Conservation (phyloP, 2,113 vertebrate genomes). For the Caracal caracal region DNA sequence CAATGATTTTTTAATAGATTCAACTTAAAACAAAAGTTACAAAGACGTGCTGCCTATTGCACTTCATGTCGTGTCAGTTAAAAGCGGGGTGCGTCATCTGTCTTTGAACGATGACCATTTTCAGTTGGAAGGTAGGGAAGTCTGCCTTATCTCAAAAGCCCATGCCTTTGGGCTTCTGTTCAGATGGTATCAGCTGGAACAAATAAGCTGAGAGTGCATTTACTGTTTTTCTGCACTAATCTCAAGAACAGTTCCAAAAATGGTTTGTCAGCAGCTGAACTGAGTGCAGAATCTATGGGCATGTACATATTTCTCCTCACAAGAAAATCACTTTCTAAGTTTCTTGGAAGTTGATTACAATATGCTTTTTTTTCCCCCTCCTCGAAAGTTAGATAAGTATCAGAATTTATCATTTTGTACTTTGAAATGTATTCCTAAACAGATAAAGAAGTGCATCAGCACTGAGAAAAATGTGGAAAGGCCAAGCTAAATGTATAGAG, state of each 20-base stretch:
- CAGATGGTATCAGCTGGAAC: constrained; percentile 92
- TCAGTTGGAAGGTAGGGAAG: constrained; percentile 71
- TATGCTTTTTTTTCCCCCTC: not conserved
- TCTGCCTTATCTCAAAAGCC: constrained; percentile 86
- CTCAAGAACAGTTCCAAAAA: constrained; percentile 85
- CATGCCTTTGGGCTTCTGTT: constrained; percentile 87
- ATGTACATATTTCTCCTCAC: constrained; percentile 71
- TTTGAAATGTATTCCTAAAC: constrained; percentile 5
- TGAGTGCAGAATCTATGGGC: constrained; percentile 53
- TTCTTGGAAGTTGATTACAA: constrained; percentile 64
- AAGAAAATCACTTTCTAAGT: constrained; percentile 73
- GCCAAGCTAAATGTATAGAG: not conserved
- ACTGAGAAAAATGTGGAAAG: not conserved
- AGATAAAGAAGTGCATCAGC: not conserved
- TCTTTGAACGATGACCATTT: constrained; percentile 88
- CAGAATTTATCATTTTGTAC: not conserved
- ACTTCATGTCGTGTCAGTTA: constrained; percentile 74
- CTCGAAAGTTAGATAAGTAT: not conserved
- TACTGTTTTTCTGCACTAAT: constrained; percentile 84
- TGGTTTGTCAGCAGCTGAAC: constrained; percentile 85
- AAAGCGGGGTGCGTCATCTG: constrained; percentile 82
- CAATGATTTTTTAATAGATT: constrained; percentile 68
- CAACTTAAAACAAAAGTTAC: constrained; percentile 56
- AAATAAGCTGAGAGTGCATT: constrained; percentile 90
- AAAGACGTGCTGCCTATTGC: constrained; percentile 32